phyloP scores from a whole-genome alignment of 2,797 vertebrate genomes.

The Sorex maritimensis region DNA sequence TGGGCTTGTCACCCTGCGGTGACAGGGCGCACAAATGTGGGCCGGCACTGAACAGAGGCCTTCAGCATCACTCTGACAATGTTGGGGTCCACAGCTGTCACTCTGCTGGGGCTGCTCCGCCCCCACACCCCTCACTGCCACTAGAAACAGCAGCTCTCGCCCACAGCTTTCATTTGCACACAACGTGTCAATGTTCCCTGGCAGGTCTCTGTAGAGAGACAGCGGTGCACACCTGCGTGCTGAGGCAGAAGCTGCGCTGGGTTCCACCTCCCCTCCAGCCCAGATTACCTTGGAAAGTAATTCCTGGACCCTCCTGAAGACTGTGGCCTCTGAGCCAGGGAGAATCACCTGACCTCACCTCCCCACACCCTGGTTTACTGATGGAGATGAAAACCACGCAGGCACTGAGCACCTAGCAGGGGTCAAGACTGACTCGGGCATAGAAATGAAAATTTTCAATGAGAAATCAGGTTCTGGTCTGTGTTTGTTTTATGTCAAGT shows the following conservation, averaged over 20 bases:
- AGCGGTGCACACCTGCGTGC: conserved; percentile 86
- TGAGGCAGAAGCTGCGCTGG: conserved; percentile 88
- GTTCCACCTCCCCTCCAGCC: conserved; percentile 76
- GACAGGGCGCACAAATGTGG: conserved; percentile 92
- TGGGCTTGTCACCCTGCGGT: conserved; percentile 91
- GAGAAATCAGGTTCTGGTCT: conserved; percentile 9
- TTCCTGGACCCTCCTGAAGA: conserved; percentile 78
- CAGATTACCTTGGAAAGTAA: conserved; percentile 80
- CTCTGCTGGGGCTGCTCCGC: conserved; percentile 88
- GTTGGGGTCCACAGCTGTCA: conserved; percentile 92
- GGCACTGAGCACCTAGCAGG: too few relatives aligned
- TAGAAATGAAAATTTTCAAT: conserved; percentile 29
- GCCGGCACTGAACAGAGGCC: conserved; percentile 89
- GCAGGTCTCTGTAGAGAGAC: conserved; percentile 89
- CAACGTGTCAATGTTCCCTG: conserved; percentile 91
- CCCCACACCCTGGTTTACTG: conserved; percentile 45
- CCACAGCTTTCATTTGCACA: conserved; percentile 90
- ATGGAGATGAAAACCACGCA: not conserved
- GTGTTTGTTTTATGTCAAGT: not conserved
- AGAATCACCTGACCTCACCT: conserved; percentile 83
- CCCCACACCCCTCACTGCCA: conserved; percentile 90
- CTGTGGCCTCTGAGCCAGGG: conserved; percentile 74
- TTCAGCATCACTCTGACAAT: conserved; percentile 90
- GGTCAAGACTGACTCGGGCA: not conserved
- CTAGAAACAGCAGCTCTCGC: conserved; percentile 89